Conservation (phyloP, 2,113 vertebrate genomes). For the Aplodontia rufa region DNA sequence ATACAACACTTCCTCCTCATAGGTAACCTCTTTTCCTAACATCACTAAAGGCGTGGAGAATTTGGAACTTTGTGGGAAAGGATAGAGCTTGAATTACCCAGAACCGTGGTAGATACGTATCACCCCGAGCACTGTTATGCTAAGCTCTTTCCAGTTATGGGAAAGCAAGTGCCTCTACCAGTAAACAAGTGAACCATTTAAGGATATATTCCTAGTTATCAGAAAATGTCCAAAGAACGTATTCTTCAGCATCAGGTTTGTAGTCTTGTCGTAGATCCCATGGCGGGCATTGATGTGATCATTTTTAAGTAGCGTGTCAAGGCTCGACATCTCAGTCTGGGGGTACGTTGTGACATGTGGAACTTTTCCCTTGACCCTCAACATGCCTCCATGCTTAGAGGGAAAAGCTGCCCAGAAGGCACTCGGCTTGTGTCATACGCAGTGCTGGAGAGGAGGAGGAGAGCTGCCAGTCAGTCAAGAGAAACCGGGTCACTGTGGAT, state of each 20-base stretch:
- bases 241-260: background rate
- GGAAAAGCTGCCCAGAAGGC: slow-evolving; percentile 90
- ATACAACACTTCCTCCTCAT: background rate
- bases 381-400: slow-evolving; percentile 86
- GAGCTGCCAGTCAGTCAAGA: slow-evolving; percentile 81
- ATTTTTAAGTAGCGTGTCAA: background rate
- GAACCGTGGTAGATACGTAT: background rate
- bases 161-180: background rate
- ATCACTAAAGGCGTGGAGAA: background rate
- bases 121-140: background rate
- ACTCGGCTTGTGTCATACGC: slow-evolving; percentile 88
- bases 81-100: background rate
- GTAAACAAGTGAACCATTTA: background rate
- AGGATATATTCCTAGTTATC: background rate
- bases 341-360: slow-evolving; percentile 63
- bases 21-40: background rate
- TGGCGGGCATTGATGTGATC: background rate
- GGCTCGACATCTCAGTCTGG: background rate
- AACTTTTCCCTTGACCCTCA: slow-evolving; percentile 84
- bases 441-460: slow-evolving; percentile 86
- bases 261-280: accelerated
- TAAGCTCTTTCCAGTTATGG: background rate
- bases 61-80: background rate
- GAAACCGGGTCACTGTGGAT: slow-evolving; percentile 93
- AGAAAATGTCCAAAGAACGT: background rate